These are phyloP conservation scores for Poecilia picta DNA, from an alignment of 2,797 vertebrate species.

Conservation along the genomic window DNA sequence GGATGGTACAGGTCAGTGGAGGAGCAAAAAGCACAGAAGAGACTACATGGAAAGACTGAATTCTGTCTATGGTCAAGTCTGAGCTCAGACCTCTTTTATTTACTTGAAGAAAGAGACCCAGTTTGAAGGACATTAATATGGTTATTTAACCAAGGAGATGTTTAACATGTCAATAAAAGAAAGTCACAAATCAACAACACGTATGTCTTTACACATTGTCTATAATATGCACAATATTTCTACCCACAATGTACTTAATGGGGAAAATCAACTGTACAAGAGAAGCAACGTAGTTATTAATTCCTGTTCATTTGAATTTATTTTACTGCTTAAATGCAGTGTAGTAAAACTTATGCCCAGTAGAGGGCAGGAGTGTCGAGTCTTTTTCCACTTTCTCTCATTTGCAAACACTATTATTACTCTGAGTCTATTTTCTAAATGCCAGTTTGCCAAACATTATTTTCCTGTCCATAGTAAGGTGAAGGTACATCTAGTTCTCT, in stretches of 20 bases:
- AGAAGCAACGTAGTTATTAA: neutral
- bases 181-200: neutral
- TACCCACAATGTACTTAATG: neutral
- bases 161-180: neutral
- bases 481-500: neutral
- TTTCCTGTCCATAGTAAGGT: neutral
- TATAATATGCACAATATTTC: neutral
- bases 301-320: neutral
- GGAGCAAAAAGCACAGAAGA: neutral
- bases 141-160: neutral
- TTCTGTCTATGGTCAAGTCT: conserved; percentile 28
- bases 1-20: neutral
- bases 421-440: neutral
- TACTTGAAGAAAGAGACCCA: neutral
- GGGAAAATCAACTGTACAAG: neutral
- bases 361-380: neutral
- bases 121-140: neutral
- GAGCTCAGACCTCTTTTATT: neutral
- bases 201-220: neutral
- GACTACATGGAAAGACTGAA: conserved; percentile 48
- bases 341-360: neutral
- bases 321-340: neutral
- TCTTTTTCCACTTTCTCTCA: neutral
- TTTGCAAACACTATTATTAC: neutral
- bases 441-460: neutral